These are phyloP conservation scores for Limonius californicus DNA, from an alignment of 1,140 invertebrate species.

Conservation along the genomic window DNA sequence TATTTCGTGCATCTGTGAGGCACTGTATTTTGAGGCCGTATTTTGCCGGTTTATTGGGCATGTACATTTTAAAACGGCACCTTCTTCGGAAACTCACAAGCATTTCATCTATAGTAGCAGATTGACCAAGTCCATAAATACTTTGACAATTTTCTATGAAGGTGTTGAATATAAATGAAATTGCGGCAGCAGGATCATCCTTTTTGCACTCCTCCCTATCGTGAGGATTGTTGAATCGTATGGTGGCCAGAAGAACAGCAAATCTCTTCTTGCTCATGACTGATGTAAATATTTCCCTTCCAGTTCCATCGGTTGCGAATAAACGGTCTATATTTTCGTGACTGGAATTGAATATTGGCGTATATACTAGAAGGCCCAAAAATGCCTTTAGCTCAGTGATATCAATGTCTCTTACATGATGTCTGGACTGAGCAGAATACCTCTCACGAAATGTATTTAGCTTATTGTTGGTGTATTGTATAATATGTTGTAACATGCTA, in stretches of 20 bases:
- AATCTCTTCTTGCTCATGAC: slow-evolving; percentile 14
- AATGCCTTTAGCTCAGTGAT: background rate
- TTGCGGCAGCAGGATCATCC: background rate
- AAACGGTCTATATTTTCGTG: slow-evolving; percentile 13
- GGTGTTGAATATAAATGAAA: background rate
- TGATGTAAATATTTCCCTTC: background rate
- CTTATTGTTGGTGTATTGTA: no score
- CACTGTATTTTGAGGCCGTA: slow-evolving; percentile 49
- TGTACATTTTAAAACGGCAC: slow-evolving; percentile 46
- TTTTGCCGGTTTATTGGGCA: slow-evolving; percentile 47
- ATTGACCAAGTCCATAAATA: background rate
- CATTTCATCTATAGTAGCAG: slow-evolving; percentile 41
- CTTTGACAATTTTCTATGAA: background rate
- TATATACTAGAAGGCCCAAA: background rate
- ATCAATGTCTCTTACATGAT: background rate
- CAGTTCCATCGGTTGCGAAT: background rate
- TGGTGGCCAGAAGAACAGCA: background rate
- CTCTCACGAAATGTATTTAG: no score
- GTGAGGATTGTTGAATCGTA: background rate
- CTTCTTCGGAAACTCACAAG: slow-evolving; percentile 43
- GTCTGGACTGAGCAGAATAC: no score
- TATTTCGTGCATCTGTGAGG: slow-evolving; percentile 37
- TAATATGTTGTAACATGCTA: no score
- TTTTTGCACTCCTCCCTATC: background rate
- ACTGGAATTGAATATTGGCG: slow-evolving; percentile 12